Base-by-base conservation (phyloP, 2,888 invertebrate genomes). In the Ectemnius cavifrons region DNA sequence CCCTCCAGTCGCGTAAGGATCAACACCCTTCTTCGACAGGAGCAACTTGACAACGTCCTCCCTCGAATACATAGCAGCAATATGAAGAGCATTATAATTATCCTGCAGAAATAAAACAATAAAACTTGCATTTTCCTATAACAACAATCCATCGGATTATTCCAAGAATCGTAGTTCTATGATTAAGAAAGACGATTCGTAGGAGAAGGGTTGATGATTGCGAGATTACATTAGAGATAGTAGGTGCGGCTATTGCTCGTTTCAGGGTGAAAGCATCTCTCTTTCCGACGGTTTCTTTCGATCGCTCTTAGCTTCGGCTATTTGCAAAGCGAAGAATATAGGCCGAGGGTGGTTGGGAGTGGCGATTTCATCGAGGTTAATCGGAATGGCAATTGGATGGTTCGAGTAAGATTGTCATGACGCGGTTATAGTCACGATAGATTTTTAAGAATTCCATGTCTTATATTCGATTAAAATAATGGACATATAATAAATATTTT, bases 41-140 rank as follows among this genome's bases (percentile, higher is more conserved):
- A 99, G 93, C 65, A 97, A 92, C 88, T 97, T 97, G 88, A 99
- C 96, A 88, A 98, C 96, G 90, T 99, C 98, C 91, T 99, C 99
- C 85, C 97, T 94, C 67, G 98, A 97, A 91, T 97, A 96, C 95
- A 97, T 96, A 27, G 98, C 97, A 14, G 98, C 97, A 91, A 98
- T 96, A 92, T 99, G 99, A 67, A 98, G 94, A 46, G 96, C 97
- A 92, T 98, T 98, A 92, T 97, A 96, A 91, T 98, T 98, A 91
- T 99, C 99, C 99, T 99, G 93, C 28, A 62, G 59, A 73, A 69
- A 57, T 8, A 37, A 8, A 49, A 49, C 5, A 4, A 49, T 49
- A 49, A 4, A 49, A 14, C 49, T 49, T 11, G 28, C 5, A 37
- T 6, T 37, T 37, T 8, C 28, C 0, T 4, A 8, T 37, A 37